Evolutionary conservation across 2,888 invertebrate genomes (phyloP).

Genomic region (Chrysolina americana): DNA sequence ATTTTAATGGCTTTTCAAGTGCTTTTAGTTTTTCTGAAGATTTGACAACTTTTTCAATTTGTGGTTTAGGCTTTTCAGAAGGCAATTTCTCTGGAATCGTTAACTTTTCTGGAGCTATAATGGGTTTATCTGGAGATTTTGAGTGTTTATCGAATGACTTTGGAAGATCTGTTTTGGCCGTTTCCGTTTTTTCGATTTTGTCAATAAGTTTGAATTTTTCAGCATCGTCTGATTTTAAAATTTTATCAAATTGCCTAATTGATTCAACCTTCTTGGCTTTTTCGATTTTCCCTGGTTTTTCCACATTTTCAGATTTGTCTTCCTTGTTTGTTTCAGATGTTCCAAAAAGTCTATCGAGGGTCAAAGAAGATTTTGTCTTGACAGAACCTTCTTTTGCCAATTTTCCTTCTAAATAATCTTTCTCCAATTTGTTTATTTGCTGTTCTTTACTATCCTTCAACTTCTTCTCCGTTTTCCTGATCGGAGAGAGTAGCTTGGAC

Average conservation of each 20-base stretch:
- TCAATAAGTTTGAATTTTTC: constrained; percentile 64
- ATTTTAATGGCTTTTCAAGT: not conserved
- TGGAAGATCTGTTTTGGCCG: constrained; percentile 53
- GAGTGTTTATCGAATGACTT: constrained; percentile 53
- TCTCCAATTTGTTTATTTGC: constrained; percentile 64
- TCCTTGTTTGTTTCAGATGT: constrained; percentile 54
- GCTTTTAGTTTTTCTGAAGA: constrained; percentile 27
- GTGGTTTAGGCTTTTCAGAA: constrained; percentile 32
- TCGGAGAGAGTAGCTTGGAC: constrained; percentile 76
- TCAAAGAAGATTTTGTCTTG: constrained; percentile 65
- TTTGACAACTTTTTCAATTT: constrained; percentile 40
- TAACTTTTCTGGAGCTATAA: constrained; percentile 53
- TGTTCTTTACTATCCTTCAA: constrained; percentile 64
- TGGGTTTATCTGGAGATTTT: constrained; percentile 52
- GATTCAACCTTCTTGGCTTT: constrained; percentile 30
- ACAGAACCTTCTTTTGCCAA: constrained; percentile 57
- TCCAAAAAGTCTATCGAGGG: constrained; percentile 74
- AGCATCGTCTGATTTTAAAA: constrained; percentile 67
- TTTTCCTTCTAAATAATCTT: constrained; percentile 67
- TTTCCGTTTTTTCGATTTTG: constrained; percentile 21
- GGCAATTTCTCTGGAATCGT: constrained; percentile 42
- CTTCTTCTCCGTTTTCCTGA: constrained; percentile 77
- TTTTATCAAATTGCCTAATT: constrained; percentile 14
- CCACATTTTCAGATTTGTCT: constrained; percentile 68
- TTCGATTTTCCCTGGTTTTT: constrained; percentile 64